Evolutionary conservation across 1,140 invertebrate genomes (phyloP), one percentile per base, ranked within the genome.

Genomic region (Rhynchophorus ferrugineus): DNA sequence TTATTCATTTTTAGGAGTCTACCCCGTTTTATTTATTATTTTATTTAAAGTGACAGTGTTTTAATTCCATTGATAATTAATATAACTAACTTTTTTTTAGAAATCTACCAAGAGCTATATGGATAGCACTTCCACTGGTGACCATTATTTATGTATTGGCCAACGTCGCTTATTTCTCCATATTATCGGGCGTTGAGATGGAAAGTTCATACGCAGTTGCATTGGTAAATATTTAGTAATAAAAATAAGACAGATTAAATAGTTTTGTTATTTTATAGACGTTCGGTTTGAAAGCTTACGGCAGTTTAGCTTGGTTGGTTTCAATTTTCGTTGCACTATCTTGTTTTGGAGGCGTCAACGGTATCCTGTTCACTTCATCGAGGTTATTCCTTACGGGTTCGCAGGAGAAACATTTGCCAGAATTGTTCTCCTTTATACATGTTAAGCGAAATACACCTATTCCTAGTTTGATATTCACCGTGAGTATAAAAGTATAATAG

Each of bases 111-210:
- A 76, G 85, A 19, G 88, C 91, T 2, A 91, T 94, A 64, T 88
- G 83, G 79, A 89, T 93, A 59, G 89, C 87, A 5, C 79, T 94
- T 72, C 86, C 87, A 0, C 71, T 91, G 57, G 89, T 93, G 19
- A 95, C 91, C 0, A 71, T 79, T 17, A 83, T 95, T 36, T 95
- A 95, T 72, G 85, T 91, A 11, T 69, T 93, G 51, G 85, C 88
- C 1, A 95, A 95, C 72, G 71, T 93, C 47, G 89, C 91, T 11
- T 93, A 95, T 71, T 92, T 94, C 65, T 83, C 87, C 1, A 88
- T 91, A 2, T 78, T 95, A 13, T 77, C 83, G 9, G 82, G 84
- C 24, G 71, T 75, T 7, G 89, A 93, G 70, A 84, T 94, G 74
- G 71, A 87, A 34, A 73, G 76, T 17, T 88, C 84, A 2, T 70